Percentiles rank a stretch among this genome's conserved stretches.
Conservation (phyloP, 2,888 invertebrate genomes). For the Malacosoma neustria region DNA sequence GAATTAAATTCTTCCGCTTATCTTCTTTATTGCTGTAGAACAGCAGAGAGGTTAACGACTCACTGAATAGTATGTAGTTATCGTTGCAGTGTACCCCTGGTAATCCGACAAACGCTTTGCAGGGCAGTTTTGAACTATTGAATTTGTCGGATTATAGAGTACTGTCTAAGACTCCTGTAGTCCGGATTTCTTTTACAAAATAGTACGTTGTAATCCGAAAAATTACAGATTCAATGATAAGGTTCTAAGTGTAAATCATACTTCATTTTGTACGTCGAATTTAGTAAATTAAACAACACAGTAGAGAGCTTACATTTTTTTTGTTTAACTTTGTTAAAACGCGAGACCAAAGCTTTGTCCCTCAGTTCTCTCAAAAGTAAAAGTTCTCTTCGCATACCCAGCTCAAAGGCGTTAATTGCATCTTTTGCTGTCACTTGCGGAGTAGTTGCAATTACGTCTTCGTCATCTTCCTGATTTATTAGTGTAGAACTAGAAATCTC, state of each 20-base stretch:
- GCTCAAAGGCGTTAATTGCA: slow-evolving; percentile 20
- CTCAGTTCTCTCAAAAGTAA: slow-evolving; percentile 14
- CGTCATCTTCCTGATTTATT: slow-evolving; percentile 23
- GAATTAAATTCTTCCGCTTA: no score
- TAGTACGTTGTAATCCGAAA: background rate
- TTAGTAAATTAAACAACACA: slow-evolving; percentile 7
- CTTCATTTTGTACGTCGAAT: slow-evolving; percentile 3
- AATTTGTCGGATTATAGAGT: no score
- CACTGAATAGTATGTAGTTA: no score
- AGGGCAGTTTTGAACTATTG: no score
- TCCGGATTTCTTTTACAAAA: background rate
- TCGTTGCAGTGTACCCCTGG: no score
- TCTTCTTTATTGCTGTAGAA: no score
- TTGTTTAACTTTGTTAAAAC: slow-evolving; percentile 13
- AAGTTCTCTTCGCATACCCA: slow-evolving; percentile 23
- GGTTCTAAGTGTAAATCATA: background rate
- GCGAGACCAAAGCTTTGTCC: slow-evolving; percentile 13
- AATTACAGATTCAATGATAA: background rate
- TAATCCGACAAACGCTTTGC: no score
- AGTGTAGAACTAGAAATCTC: slow-evolving; percentile 21
- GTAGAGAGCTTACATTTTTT: slow-evolving; percentile 10
- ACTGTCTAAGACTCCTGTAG: no score
- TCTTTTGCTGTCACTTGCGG: slow-evolving; percentile 17
- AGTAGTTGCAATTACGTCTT: slow-evolving; percentile 20
- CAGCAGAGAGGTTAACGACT: no score